A percentile compares a stretch with the other conserved stretches of the same genome.
Evolutionary conservation across 2,888 invertebrate genomes (phyloP).

Genomic region (Synergus gifuensis): DNA sequence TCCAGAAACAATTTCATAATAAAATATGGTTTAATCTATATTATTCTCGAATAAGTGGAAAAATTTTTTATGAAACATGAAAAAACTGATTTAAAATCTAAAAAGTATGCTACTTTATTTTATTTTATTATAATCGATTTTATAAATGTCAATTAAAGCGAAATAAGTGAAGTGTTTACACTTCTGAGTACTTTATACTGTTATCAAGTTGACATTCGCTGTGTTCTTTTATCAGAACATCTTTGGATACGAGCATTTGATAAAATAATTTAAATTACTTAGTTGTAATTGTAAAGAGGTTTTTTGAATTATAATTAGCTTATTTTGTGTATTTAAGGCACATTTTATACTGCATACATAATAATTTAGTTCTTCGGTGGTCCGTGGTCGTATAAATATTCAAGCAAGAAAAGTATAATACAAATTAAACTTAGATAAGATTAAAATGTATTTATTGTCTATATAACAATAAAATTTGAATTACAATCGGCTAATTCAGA

Average conservation of each 20-base stretch:
- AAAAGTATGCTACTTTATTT: not conserved
- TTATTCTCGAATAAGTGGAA: not conserved
- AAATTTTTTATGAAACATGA: not conserved
- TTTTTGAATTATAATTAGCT: not conserved
- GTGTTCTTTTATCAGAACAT: conserved; percentile 1
- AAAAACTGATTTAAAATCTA: not conserved
- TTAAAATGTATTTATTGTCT: conserved; percentile 17
- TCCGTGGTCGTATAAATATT: not conserved
- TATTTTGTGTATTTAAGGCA: not conserved
- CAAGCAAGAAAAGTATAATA: conserved; percentile 7
- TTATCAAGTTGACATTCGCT: conserved; percentile 8
- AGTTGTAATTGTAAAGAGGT: not conserved
- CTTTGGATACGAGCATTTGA: not conserved
- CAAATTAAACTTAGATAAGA: conserved; percentile 19
- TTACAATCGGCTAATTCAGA: not conserved
- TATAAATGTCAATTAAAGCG: not conserved
- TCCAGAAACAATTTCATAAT: not conserved
- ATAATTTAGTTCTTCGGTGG: not conserved
- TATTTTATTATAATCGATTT: not conserved
- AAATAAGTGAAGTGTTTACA: not conserved
- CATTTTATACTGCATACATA: conserved; percentile 19
- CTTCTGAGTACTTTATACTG: not conserved
- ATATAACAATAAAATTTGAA: not conserved
- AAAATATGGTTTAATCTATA: not conserved
- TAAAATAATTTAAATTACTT: conserved; percentile 24